A percentile compares a stretch with the other conserved stretches of the same genome.
phyloP scores from a whole-genome alignment of 2,797 vertebrate genomes.

The Anguilla marmorata region DNA sequence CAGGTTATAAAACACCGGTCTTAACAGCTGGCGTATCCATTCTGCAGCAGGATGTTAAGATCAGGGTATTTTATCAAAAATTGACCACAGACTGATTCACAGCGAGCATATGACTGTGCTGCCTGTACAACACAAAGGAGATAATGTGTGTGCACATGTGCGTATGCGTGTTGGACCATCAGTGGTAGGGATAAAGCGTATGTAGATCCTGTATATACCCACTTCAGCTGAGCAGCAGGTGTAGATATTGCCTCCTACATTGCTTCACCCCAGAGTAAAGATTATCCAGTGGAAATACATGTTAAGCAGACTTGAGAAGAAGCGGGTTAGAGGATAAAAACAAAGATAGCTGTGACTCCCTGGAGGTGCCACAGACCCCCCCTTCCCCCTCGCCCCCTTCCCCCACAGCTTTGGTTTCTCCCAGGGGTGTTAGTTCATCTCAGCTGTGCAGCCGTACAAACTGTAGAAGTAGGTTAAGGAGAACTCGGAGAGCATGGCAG shows the following conservation, averaged over 20 bases:
- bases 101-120: not conserved
- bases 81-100: not conserved
- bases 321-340: conserved; percentile 20
- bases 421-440: conserved; percentile 8
- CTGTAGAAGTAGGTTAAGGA: conserved; percentile 29
- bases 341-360: conserved; percentile 13
- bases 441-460: conserved; percentile 17
- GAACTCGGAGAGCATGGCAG: conserved; percentile 20
- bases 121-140: not conserved
- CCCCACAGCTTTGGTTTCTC: not conserved
- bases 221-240: not conserved
- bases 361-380: not conserved
- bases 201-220: not conserved
- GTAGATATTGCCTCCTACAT: conserved; percentile 3
- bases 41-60: not conserved
- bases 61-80: not conserved
- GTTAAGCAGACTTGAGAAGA: conserved; percentile 12
- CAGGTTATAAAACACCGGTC: not conserved
- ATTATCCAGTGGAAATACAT: conserved; percentile 20
- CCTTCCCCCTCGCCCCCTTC: not conserved
- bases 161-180: not conserved
- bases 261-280: conserved; percentile 13
- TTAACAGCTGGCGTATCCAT: not conserved
- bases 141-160: not conserved
- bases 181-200: not conserved